Base-by-base conservation (phyloP, 2,797 vertebrate genomes). In the Amazona ochrocephala region DNA sequence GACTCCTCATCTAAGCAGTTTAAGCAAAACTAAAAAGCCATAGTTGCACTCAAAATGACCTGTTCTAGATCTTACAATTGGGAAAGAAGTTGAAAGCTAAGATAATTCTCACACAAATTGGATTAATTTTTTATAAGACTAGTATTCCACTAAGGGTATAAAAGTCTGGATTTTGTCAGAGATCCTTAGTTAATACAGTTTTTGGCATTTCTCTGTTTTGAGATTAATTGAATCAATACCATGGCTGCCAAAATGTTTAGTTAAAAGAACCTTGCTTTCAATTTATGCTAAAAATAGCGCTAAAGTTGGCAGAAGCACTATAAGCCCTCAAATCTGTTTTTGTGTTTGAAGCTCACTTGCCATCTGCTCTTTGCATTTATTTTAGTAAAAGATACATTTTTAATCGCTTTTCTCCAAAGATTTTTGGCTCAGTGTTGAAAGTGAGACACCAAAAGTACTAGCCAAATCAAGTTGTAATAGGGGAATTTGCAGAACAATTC, bases 211-310 rank as follows among this genome's bases (percentile, higher is more conserved):
- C 66, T 91, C 24, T 94, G 73, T 81, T 96, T 77, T 90, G 88
- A 95, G 93, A 95, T 92, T 87, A 96, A 93, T 95, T 93, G 90
- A 95, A 94, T 94, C 94, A 81, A 85, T 94, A 84, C 34, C n/a
- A 11, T 72, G 68, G 66, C 88, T 95, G 84, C 89, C 95, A 96
- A 93, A 97, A 94, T 91, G 73, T 78, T 95, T 89, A 94, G 74
- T 79, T 92, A 84, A 94, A 95, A 87, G 80, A 89, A 83, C 75
- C 84, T 94, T 92, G 86, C 88, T 95, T 94, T 67, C 68, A 86
- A 23, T 88, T 94, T 79, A 47, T 76, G 77, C 54, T 94, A 84
- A 95, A 94, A 97, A 96, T 94, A 97, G 88, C 60, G 27, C 94
- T 94, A 74, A 85, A 84, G 75, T 87, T 96, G 89, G 76, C 94